Evolutionary conservation across 2,797 vertebrate genomes (phyloP).

Genomic region (Phoebastria nigripes): DNA sequence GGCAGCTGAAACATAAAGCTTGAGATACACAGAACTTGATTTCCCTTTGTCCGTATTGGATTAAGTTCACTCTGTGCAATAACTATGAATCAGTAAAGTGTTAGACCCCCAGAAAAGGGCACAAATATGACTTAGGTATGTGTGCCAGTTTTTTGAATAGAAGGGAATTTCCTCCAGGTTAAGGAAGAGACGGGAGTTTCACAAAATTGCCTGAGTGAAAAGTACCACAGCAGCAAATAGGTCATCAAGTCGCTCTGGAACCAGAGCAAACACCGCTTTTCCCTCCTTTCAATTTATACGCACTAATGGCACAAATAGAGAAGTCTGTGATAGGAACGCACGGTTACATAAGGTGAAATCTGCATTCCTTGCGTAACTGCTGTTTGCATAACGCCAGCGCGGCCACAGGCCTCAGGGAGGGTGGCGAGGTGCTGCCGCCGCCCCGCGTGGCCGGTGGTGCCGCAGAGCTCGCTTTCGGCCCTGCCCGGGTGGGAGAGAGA

Average conservation of each 20-base stretch:
- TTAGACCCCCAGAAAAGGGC: not conserved
- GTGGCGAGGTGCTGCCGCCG: not conserved
- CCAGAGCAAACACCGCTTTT: not conserved
- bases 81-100: not conserved
- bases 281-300: not conserved
- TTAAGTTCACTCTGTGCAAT: not conserved
- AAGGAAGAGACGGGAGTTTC: not conserved
- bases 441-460: not conserved
- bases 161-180: not conserved
- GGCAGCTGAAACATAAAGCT: not conserved
- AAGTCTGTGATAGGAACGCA: not conserved
- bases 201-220: not conserved
- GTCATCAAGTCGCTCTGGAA: not conserved
- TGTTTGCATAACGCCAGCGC: not conserved
- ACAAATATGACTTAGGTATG: not conserved
- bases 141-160: accelerated
- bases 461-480: no score
- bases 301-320: not conserved
- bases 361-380: constrained; percentile 29
- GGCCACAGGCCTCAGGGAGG: not conserved
- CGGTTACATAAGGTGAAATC: constrained; percentile 38
- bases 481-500: no score
- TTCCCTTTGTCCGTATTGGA: not conserved
- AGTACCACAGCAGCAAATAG: not conserved
- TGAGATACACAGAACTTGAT: not conserved